Evolutionary conservation across 2,888 invertebrate genomes (phyloP), one percentile per base, ranked within the genome.

Genomic region (Steinernema hermaphroditum): DNA sequence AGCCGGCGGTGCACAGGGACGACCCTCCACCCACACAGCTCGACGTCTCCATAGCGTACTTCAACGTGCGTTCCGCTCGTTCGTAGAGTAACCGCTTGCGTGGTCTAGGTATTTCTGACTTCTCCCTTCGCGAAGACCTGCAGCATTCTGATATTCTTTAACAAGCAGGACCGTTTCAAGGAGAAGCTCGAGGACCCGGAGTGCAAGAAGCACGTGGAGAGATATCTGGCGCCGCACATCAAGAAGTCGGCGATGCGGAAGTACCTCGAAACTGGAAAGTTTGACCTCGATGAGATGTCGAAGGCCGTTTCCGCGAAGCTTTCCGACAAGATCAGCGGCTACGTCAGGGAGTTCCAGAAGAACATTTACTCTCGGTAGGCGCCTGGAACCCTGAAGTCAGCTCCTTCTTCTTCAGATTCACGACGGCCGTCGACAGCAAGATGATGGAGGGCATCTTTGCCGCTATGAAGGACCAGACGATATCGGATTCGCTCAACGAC

Each of bases 61-160:
- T 62, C 34, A 62, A 62, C 29, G 62, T 62, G n/a, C 22, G 62
- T 9, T 37, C 37, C 12, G 12, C 37, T 12, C 6, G 6, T 8
- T 37, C 12, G 6, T 46, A n/a, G 2, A 2, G 16, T 46, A 46
- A 46, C 16, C 19, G 41, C 41, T n/a, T n/a, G 46, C n/a, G 16
- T 16, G 16, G 4, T 49, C 12, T 57, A 71, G 71, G 43, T 57
- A 24, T 57, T 71, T 24, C 43, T 71, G 14, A 32, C 22, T 27
- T 41, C 24, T 24, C 54, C 22, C 16, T 69, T 76, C 22, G 75
- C 78, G 24, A 68, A 73, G 37, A 69, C 80, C 70, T 84, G 84
- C 68, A 81, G 82, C 9, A 73, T 83, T 14, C 77, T 84, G 75
- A 80, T 84, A 46, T 85, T 84, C 71, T 81, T 84, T 77, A 84